Evolutionary conservation across 2,113 vertebrate genomes (phyloP).

Genomic region (Pygoscelis antarcticus): DNA sequence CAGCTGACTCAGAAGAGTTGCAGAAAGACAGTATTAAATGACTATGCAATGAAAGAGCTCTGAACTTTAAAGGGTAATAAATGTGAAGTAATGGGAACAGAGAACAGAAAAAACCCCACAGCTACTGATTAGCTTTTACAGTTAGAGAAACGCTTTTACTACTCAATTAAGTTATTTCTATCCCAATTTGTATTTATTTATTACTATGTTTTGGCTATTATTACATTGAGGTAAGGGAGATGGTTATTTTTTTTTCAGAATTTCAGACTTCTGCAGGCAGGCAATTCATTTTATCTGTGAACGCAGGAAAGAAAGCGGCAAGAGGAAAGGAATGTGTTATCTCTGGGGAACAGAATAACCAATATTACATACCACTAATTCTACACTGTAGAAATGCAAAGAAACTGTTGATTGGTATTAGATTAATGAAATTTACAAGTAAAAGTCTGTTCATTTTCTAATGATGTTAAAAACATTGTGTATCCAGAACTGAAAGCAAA

Average conservation of each 20-base stretch:
- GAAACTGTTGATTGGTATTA: neutral
- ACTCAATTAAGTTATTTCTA: neutral
- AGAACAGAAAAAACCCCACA: neutral
- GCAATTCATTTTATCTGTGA: neutral
- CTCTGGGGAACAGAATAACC: neutral
- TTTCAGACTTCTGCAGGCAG: neutral
- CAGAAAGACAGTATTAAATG: neutral
- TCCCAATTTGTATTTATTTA: neutral
- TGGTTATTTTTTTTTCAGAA: neutral
- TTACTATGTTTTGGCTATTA: neutral
- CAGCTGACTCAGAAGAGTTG: neutral
- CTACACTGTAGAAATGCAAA: neutral
- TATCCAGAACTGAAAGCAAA: neutral
- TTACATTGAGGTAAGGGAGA: neutral
- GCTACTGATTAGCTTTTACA: neutral
- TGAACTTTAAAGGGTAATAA: neutral
- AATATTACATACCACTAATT: neutral
- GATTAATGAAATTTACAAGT: neutral
- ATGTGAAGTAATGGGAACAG: neutral
- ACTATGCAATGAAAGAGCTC: neutral
- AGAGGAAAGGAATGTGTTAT: neutral
- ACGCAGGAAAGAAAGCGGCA: neutral
- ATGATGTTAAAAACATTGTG: neutral
- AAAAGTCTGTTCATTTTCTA: neutral
- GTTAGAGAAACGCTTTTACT: neutral